Conservation (phyloP, 2,797 vertebrate genomes). For the Notolepis coatsorum region DNA sequence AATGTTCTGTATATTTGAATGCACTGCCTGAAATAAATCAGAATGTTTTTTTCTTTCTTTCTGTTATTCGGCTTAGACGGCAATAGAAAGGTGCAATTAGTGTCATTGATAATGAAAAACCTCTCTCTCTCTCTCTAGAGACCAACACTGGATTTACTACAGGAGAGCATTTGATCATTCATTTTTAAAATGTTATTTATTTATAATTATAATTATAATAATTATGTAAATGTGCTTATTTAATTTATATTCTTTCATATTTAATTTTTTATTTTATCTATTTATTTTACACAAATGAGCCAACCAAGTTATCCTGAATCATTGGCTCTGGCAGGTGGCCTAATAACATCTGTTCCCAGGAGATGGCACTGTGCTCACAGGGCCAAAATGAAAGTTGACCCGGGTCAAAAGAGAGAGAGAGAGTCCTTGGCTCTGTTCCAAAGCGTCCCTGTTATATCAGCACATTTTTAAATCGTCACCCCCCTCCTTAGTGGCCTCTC, state of each 20-base stretch:
- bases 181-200: no score
- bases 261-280: no score
- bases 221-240: no score
- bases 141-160: no score
- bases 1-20: neutral
- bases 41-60: no score
- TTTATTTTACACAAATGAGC: no score
- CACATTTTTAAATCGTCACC: conserved; percentile 2
- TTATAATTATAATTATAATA: no score
- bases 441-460: conserved; percentile 16
- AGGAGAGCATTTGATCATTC: no score
- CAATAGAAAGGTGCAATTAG: conserved; percentile 8
- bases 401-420: conserved; percentile 28
- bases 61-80: neutral
- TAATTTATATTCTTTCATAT: no score
- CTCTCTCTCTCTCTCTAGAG: conserved; percentile 20
- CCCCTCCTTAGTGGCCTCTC: neutral
- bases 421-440: conserved; percentile 28
- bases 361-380: conserved; percentile 63
- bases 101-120: conserved; percentile 17
- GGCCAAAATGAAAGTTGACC: conserved; percentile 30
- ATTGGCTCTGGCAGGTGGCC: no score
- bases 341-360: conserved; percentile 48
- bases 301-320: no score
- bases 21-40: neutral